A percentile compares a stretch with the other conserved stretches of the same genome.
Conservation (phyloP, 2,113 vertebrate species). For the Nothoprocta perdicaria region DNA sequence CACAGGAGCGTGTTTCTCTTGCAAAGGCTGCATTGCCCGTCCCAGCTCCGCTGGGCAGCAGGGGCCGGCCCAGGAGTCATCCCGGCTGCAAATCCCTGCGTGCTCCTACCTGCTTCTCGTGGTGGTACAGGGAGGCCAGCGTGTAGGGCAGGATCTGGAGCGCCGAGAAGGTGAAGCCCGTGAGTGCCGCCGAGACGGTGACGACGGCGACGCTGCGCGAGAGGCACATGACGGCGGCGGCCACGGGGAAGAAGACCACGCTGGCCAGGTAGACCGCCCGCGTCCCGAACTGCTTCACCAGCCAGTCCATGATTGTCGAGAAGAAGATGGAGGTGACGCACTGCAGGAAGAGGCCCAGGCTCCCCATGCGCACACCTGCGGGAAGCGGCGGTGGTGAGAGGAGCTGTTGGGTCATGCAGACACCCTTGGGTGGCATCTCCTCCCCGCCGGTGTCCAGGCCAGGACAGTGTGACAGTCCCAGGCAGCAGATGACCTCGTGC, state of each 20-base stretch:
- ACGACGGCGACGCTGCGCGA: slow-evolving; percentile 81
- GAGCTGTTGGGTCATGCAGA: neutral
- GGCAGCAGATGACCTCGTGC: accelerated
- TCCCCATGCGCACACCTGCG: slow-evolving; percentile 88
- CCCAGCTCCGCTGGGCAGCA: neutral
- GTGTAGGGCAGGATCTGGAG: slow-evolving; percentile 90
- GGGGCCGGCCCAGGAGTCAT: neutral
- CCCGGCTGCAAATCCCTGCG: neutral
- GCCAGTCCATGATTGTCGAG: slow-evolving; percentile 84
- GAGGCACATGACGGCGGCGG: slow-evolving; percentile 81
- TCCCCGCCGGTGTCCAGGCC: accelerated
- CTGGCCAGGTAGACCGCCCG: slow-evolving; percentile 83
- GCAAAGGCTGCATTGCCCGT: neutral
- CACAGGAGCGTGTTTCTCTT: neutral
- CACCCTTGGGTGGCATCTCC: neutral
- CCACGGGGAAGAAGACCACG: slow-evolving; percentile 79
- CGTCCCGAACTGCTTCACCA: slow-evolving; percentile 82
- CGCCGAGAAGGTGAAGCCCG: slow-evolving; percentile 86
- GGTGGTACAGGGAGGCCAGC: slow-evolving; percentile 86
- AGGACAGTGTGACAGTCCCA: neutral
- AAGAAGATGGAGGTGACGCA: slow-evolving; percentile 85
- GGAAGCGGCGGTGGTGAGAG: neutral
- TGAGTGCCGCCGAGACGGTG: slow-evolving; percentile 81
- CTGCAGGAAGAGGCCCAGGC: slow-evolving; percentile 89
- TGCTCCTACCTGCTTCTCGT: slow-evolving; percentile 81